Conservation (phyloP, 2,888 invertebrate genomes). For the Cryptocheilus praepositus region DNA sequence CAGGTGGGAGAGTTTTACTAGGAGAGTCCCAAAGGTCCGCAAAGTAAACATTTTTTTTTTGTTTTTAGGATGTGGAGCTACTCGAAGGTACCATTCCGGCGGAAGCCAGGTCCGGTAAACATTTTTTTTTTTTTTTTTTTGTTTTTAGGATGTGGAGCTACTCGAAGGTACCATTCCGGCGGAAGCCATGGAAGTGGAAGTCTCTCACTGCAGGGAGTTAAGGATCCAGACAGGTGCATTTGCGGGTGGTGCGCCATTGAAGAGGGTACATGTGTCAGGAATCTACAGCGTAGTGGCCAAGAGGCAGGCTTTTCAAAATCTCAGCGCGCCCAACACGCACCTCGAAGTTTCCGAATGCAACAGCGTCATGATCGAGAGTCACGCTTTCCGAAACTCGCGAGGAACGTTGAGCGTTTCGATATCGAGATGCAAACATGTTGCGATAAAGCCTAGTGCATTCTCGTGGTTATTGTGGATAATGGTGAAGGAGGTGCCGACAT, state of each 20-base stretch:
- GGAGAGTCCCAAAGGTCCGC: too few relatives aligned
- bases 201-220: constrained; percentile 78
- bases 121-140: too few relatives aligned
- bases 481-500: constrained; percentile 77
- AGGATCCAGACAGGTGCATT: constrained; percentile 78
- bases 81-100: constrained; percentile 77
- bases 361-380: constrained; percentile 79
- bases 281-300: constrained; percentile 77
- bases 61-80: constrained; percentile 69
- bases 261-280: constrained; percentile 77
- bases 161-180: constrained; percentile 77
- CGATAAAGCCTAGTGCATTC: constrained; percentile 80
- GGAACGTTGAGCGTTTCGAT: constrained; percentile 81
- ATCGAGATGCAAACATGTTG: constrained; percentile 78
- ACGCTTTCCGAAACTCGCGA: constrained; percentile 80
- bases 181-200: constrained; percentile 78
- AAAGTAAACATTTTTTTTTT: neutral
- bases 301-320: constrained; percentile 79
- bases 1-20: too few relatives aligned
- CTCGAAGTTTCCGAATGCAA: constrained; percentile 80
- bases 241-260: constrained; percentile 77
- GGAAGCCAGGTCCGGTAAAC: too few relatives aligned
- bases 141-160: constrained; percentile 69
- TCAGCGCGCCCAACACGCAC: constrained; percentile 79
- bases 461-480: constrained; percentile 81